phyloP scores from a whole-genome alignment of 2,888 invertebrate species.

The Drosophila mimica region DNA sequence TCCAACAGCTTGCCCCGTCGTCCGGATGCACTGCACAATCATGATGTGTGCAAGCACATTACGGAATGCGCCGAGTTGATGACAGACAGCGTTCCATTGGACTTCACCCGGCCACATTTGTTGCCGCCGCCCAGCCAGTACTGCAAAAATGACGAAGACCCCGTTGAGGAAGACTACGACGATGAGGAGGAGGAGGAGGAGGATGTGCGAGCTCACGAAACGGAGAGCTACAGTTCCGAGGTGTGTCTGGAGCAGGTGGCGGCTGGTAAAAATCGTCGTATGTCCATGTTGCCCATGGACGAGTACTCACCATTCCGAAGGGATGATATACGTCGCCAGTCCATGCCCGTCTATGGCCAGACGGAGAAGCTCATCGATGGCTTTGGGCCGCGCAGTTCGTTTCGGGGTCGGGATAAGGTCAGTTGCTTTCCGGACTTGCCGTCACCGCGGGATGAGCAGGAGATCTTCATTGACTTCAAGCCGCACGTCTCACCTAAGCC shows the following conservation, averaged over 20 bases:
- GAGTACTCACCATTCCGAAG: conserved; percentile 76
- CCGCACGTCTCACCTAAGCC: conserved; percentile 90
- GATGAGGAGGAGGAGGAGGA: conserved; percentile 69
- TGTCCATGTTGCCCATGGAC: conserved; percentile 75
- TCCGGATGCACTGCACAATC: conserved; percentile 79
- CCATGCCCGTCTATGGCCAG: conserved; percentile 81
- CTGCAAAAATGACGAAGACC: conserved; percentile 70
- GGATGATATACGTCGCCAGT: conserved; percentile 80
- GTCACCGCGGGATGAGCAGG: conserved; percentile 87
- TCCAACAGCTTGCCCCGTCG: conserved; percentile 84
- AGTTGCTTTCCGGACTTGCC: conserved; percentile 54
- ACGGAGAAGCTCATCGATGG: conserved; percentile 79
- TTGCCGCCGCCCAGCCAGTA: conserved; percentile 78
- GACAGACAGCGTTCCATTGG: conserved; percentile 71
- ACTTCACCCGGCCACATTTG: conserved; percentile 75
- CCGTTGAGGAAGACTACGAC: conserved; percentile 70
- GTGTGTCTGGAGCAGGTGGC: conserved; percentile 53
- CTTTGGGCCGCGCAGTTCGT: conserved; percentile 74
- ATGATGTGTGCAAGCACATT: conserved; percentile 83
- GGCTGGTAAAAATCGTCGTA: conserved; percentile 62
- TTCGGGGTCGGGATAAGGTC: conserved; percentile 69
- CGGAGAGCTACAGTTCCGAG: conserved; percentile 73
- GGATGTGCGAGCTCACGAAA: conserved; percentile 57
- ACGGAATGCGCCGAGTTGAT: conserved; percentile 84
- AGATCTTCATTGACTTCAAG: conserved; percentile 95